Evolutionary conservation across 2,113 vertebrate species (phyloP).

Genomic region (Sprattus sprattus): DNA sequence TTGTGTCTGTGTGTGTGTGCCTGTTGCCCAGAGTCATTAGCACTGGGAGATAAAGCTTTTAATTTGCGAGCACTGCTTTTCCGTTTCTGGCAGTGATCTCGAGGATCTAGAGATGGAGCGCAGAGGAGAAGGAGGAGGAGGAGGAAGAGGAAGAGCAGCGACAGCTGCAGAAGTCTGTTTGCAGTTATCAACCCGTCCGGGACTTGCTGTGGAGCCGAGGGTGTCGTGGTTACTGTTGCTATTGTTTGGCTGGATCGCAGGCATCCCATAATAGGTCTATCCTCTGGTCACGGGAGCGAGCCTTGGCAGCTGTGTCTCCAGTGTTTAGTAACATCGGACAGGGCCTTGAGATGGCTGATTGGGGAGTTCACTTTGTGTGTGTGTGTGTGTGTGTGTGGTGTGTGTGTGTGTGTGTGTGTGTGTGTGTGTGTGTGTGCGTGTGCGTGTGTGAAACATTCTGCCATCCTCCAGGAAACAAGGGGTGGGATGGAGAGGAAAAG

Average conservation of each 20-base stretch:
- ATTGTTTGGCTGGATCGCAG: conserved; percentile 21
- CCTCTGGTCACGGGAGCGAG: neutral
- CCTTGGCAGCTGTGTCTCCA: conserved; percentile 27
- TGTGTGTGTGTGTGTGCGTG: neutral
- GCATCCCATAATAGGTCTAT: conserved; percentile 28
- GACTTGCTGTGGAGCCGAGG: neutral
- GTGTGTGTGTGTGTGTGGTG: neutral
- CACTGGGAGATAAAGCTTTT: too few relatives aligned
- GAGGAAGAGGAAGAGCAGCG: too few relatives aligned
- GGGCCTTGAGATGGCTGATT: neutral
- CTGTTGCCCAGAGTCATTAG: too few relatives aligned
- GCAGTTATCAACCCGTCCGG: neutral
- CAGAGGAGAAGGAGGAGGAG: neutral
- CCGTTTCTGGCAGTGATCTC: neutral
- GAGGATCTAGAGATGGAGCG: neutral
- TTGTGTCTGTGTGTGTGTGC: too few relatives aligned
- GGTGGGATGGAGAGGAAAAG: conserved; percentile 41
- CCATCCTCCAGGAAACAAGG: conserved; percentile 44
- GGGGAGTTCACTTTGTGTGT: neutral
- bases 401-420: conserved; percentile 19
- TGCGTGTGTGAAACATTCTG: neutral
- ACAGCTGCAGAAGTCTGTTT: neutral
- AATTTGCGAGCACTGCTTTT: neutral
- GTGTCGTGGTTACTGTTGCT: conserved; percentile 18
- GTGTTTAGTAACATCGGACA: neutral